phyloP scores from a whole-genome alignment of 2,113 vertebrate species.

The Nipponia nippon region DNA sequence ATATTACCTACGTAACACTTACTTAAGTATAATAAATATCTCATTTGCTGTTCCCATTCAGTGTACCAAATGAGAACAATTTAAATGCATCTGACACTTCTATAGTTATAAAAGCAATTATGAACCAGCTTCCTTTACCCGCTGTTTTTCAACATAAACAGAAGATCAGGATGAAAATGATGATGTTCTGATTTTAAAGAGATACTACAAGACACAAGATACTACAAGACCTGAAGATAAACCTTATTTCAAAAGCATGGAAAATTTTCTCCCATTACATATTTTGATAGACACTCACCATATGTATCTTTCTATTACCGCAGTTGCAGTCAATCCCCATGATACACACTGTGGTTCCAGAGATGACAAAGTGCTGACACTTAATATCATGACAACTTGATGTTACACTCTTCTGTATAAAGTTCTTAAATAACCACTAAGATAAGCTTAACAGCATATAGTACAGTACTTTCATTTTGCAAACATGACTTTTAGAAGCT shows the following conservation, averaged over 20 bases:
- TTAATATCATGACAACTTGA: not conserved
- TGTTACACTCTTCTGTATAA: not conserved
- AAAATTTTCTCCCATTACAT: not conserved
- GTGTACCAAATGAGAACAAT: not conserved
- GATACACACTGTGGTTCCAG: not conserved
- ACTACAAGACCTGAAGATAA: not conserved
- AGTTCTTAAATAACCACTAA: not conserved
- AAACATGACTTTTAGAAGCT: constrained; percentile 37
- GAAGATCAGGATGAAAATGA: not conserved
- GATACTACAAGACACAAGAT: not conserved
- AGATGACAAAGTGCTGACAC: not conserved
- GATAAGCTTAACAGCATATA: not conserved
- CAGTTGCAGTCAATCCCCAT: not conserved
- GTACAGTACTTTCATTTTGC: constrained; percentile 40
- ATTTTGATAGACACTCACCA: not conserved
- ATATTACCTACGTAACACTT: not conserved
- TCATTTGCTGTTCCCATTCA: not conserved
- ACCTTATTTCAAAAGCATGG: not conserved
- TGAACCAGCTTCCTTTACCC: not conserved
- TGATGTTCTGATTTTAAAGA: not conserved
- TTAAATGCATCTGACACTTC: not conserved
- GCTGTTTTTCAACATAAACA: not conserved
- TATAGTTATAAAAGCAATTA: not conserved
- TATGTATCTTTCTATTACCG: not conserved
- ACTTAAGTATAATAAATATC: not conserved